A percentile compares a stretch with the other conserved stretches of the same genome.
phyloP scores from a whole-genome alignment of 2,888 invertebrate genomes.

The Drosophila acutilabella region DNA sequence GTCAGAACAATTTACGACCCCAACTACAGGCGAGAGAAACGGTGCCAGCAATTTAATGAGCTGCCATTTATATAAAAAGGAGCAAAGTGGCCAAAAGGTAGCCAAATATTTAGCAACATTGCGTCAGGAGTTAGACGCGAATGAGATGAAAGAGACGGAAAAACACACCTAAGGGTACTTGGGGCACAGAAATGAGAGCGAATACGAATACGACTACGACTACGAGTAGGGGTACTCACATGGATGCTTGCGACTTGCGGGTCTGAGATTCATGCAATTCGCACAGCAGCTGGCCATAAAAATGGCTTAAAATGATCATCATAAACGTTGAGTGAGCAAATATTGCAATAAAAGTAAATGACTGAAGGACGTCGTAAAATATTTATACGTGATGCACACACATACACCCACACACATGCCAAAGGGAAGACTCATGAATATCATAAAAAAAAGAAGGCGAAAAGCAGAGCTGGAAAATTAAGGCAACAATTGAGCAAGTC shows the following conservation, averaged over 20 bases:
- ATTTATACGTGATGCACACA: constrained; percentile 77
- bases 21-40: constrained; percentile 50
- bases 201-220: not conserved
- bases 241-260: constrained; percentile 38
- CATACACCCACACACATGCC: constrained; percentile 4
- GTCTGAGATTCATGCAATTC: constrained; percentile 82
- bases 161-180: constrained; percentile 17
- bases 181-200: not conserved
- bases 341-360: constrained; percentile 85
- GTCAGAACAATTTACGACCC: constrained; percentile 71
- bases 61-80: constrained; percentile 77
- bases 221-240: constrained; percentile 56
- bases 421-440: constrained; percentile 52
- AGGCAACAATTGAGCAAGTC: constrained; percentile 49
- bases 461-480: constrained; percentile 40
- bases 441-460: constrained; percentile 53
- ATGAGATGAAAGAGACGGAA: constrained; percentile 19
- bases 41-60: constrained; percentile 79
- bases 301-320: constrained; percentile 85
- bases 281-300: constrained; percentile 82
- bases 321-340: constrained; percentile 85
- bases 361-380: constrained; percentile 84
- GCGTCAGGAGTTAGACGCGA: constrained; percentile 20
- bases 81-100: constrained; percentile 72
- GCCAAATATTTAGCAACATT: constrained; percentile 78